Evolutionary conservation across 1,140 invertebrate genomes (phyloP).

Genomic region (Lordiphosa stackelbergi): DNA sequence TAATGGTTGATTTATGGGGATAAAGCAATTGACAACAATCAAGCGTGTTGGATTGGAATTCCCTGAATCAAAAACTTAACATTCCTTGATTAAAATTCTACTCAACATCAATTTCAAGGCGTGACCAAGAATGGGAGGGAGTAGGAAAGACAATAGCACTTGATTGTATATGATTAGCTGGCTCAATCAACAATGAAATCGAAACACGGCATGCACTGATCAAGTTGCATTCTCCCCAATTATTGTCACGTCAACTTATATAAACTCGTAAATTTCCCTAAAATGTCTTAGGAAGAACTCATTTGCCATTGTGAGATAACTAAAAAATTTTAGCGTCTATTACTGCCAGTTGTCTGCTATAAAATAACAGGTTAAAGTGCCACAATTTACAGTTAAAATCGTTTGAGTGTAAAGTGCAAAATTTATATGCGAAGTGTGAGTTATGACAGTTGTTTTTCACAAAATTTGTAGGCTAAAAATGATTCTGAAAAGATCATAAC

Average conservation of each 20-base stretch:
- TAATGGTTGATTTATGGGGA: no score
- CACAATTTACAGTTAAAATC: conserved; percentile 5
- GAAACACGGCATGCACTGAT: conserved; percentile 12
- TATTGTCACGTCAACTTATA: conserved; percentile 1
- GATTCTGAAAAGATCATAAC: no score
- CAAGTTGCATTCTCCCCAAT: not conserved
- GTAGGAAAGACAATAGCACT: conserved; percentile 7
- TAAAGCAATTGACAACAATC: no score
- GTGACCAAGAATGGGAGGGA: no score
- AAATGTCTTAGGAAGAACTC: conserved; percentile 23
- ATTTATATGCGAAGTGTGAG: conserved; percentile 30
- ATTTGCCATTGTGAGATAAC: conserved; percentile 23
- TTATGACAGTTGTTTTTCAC: conserved; percentile 7
- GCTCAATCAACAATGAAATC: conserved; percentile 54
- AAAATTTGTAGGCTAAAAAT: not conserved
- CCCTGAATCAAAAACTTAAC: no score
- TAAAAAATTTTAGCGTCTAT: conserved; percentile 12
- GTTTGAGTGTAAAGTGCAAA: conserved; percentile 25
- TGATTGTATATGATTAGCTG: conserved; percentile 53
- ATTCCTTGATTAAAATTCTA: conserved; percentile 5
- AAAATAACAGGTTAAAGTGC: conserved; percentile 32
- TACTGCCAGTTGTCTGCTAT: conserved; percentile 5
- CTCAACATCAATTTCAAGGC: not conserved
- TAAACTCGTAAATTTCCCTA: conserved; percentile 1
- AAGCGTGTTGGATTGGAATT: no score